Evolutionary conservation across 2,797 vertebrate genomes (phyloP).

Genomic region (Jordanella pulchra): DNA sequence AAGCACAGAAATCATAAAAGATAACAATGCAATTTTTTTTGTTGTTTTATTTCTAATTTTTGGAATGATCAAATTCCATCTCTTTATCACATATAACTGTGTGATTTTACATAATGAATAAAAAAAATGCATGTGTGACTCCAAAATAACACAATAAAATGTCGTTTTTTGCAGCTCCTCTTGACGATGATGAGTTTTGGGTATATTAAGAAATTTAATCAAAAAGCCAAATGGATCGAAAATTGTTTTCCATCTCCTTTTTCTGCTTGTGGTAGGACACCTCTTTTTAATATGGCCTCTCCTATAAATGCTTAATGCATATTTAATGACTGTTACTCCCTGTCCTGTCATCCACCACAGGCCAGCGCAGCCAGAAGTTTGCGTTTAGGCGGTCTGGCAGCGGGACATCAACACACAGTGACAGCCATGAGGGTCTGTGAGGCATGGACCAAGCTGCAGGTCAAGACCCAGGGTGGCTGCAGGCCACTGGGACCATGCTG

Average conservation of each 20-base stretch:
- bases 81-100: background rate
- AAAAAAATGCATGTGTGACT: background rate
- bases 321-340: conserved; percentile 44
- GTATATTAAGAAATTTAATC: no score
- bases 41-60: background rate
- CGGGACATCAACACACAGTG: conserved; percentile 63
- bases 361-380: conserved; percentile 68
- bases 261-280: background rate
- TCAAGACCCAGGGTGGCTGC: conserved; percentile 71
- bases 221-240: background rate
- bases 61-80: background rate
- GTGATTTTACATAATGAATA: background rate
- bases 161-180: background rate
- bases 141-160: background rate
- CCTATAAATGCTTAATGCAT: conserved; percentile 28
- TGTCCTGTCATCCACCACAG: conserved; percentile 45
- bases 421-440: conserved; percentile 73
- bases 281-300: conserved; percentile 15
- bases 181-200: background rate
- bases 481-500: conserved; percentile 75
- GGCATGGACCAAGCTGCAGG: conserved; percentile 64
- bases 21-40: background rate
- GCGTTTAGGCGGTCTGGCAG: conserved; percentile 57
- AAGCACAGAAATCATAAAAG: background rate
- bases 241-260: background rate